Evolutionary conservation across 2,113 vertebrate species (phyloP).

Genomic region (Prionailurus viverrinus): DNA sequence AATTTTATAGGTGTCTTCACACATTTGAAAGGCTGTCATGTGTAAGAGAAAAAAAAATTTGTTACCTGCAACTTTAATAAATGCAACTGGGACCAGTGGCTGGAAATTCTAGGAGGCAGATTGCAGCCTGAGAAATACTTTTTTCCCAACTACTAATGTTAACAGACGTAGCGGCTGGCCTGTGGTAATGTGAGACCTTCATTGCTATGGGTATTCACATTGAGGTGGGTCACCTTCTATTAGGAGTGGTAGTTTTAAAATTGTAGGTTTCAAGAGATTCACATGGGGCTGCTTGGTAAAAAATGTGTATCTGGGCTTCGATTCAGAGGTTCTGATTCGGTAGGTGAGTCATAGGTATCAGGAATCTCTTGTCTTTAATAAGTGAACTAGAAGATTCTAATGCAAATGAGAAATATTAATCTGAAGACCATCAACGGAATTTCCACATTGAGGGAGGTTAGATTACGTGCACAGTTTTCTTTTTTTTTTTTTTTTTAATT

Average conservation of each 20-base stretch:
- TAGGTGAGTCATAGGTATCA: neutral
- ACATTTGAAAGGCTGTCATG: neutral
- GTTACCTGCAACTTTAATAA: neutral
- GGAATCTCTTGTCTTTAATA: constrained; percentile 24
- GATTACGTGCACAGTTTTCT: neutral
- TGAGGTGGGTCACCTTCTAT: neutral
- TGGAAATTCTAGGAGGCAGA: neutral
- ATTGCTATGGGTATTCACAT: neutral
- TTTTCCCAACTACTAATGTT: neutral
- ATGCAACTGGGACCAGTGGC: neutral
- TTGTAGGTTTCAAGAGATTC: neutral
- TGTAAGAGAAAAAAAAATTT: neutral
- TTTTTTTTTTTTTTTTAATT: too few relatives aligned
- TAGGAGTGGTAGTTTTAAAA: neutral
- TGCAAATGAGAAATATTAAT: neutral
- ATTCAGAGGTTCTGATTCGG: neutral
- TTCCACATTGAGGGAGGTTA: neutral
- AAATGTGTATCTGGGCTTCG: neutral
- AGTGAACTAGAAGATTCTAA: neutral
- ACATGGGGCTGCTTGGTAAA: neutral
- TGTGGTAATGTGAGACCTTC: neutral
- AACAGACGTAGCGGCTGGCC: neutral
- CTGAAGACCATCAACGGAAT: neutral
- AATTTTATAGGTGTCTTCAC: neutral
- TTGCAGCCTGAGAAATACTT: neutral